Percentiles rank a stretch among this genome's conserved stretches.
These are phyloP conservation scores for Camponotus vicinus DNA, from an alignment of 1,140 invertebrate species.

Conservation along the genomic window DNA sequence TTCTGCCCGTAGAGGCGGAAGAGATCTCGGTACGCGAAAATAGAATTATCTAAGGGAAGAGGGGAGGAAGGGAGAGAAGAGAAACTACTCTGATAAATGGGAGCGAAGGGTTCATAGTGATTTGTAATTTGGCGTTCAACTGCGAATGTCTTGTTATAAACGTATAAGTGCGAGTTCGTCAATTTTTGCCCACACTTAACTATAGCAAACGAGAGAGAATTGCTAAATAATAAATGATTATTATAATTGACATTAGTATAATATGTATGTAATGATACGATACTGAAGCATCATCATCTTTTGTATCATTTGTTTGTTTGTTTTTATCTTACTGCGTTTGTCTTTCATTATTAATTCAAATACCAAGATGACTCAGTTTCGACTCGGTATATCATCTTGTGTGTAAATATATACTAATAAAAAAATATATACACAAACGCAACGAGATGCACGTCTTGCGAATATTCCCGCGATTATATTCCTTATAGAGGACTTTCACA, in stretches of 20 bases:
- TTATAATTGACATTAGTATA: constrained; percentile 78
- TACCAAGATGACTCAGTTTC: constrained; percentile 82
- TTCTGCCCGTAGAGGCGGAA: background rate
- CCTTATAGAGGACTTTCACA: background rate
- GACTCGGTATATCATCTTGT: constrained; percentile 79
- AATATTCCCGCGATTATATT: background rate
- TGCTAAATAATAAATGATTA: constrained; percentile 82
- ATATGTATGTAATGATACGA: constrained; percentile 76
- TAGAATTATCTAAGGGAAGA: background rate
- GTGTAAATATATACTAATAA: constrained; percentile 84
- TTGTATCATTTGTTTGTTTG: constrained; percentile 86
- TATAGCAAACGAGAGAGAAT: constrained; percentile 80
- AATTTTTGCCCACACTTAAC: constrained; percentile 83
- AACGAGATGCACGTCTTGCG: background rate
- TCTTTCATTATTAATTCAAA: constrained; percentile 86
- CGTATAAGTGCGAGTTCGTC: constrained; percentile 80
- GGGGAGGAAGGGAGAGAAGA: constrained; percentile 25
- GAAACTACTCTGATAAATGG: constrained; percentile 66
- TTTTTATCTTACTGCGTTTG: constrained; percentile 86
- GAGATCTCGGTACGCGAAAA: background rate
- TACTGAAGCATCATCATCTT: constrained; percentile 84
- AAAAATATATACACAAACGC: constrained; percentile 72
- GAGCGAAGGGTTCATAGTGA: constrained; percentile 71
- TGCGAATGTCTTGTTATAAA: constrained; percentile 71
- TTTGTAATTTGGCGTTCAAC: constrained; percentile 78